Base-by-base conservation (phyloP, 2,888 invertebrate species). In the Osmoderma eremita region DNA sequence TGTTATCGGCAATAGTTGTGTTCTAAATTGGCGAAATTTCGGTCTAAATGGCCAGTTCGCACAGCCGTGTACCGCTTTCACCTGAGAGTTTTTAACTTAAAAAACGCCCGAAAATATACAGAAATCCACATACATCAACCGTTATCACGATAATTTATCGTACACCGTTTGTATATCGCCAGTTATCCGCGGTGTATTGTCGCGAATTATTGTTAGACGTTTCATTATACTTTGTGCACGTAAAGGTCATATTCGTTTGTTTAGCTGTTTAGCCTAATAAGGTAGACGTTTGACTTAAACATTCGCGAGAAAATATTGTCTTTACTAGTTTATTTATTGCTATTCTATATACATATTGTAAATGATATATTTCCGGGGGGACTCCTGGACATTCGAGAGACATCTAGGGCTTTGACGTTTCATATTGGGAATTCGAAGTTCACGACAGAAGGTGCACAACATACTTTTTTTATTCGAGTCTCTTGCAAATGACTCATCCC, bases 181-280 rank as follows among this genome's bases (percentile, higher is more conserved):
- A 8, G 49, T 22, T 58, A 58, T 65, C 30, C 15, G 24, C 22
- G 36, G 58, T 45, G 20, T 41, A 48, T 58, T 48, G 39, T 49
- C 20, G 50, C 30, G 22, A 65, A 45, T 65, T 45, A 38, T 48
- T 45, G 45, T n/a, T 56, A 41, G 48, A 48, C 42, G 58, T 56
- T 63, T 61, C 63, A 39, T 45, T 67, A 68, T 65, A 68, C 65
- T 68, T 68, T 68, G 58, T 68, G 71, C 73, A 66, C 72, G 74
- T 78, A 79, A 73, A 76, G 79, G 75, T 77, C 78, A 78, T 73
- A 76, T 76, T 79, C 75, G 77, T 75, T 70, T 72, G 74, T 74
- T 75, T 74, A 71, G 74, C 77, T 73, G 74, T 76, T 79, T 78
- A 76, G 78, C 78, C 79, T 79, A 78, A 80, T 80, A 78, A 78